Conservation (phyloP, 2,888 invertebrate species). For the Leptopilina drosophilae region DNA sequence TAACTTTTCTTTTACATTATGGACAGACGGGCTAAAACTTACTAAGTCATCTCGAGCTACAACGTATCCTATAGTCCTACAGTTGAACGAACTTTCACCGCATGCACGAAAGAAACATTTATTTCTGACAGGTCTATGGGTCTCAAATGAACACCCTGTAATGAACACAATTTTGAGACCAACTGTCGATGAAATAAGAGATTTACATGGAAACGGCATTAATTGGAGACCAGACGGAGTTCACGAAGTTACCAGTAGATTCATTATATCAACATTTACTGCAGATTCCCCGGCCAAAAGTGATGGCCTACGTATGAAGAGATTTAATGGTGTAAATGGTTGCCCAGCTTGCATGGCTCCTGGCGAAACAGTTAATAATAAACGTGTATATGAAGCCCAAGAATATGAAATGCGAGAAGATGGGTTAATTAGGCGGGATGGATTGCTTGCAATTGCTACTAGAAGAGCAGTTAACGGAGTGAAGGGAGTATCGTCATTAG, state of each 20-base stretch:
- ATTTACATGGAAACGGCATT: slow-evolving; percentile 29
- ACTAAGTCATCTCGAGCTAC: slow-evolving; percentile 43
- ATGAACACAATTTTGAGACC: slow-evolving; percentile 39
- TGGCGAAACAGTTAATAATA: neutral
- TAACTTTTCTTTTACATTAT: slow-evolving; percentile 50
- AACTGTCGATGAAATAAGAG: neutral
- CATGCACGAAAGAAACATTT: slow-evolving; percentile 45
- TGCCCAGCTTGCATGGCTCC: slow-evolving; percentile 14
- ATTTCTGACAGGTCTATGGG: slow-evolving; percentile 46
- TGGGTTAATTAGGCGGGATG: neutral
- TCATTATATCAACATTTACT: slow-evolving; percentile 34
- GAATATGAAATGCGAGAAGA: neutral
- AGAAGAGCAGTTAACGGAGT: neutral
- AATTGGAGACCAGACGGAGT: slow-evolving; percentile 37
- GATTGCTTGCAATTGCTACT: neutral
- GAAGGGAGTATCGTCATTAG: neutral
- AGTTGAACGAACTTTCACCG: slow-evolving; percentile 49
- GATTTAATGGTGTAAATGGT: slow-evolving; percentile 45
- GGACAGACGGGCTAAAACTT: slow-evolving; percentile 44
- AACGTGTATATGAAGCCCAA: neutral
- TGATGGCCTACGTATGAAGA: slow-evolving; percentile 47
- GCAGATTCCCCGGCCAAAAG: slow-evolving; percentile 42
- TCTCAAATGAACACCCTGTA: slow-evolving; percentile 46
- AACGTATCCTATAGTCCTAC: slow-evolving; percentile 44
- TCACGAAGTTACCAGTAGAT: slow-evolving; percentile 38